Base-by-base conservation (phyloP, 2,888 invertebrate genomes). In the Micoletzkya japonica region DNA sequence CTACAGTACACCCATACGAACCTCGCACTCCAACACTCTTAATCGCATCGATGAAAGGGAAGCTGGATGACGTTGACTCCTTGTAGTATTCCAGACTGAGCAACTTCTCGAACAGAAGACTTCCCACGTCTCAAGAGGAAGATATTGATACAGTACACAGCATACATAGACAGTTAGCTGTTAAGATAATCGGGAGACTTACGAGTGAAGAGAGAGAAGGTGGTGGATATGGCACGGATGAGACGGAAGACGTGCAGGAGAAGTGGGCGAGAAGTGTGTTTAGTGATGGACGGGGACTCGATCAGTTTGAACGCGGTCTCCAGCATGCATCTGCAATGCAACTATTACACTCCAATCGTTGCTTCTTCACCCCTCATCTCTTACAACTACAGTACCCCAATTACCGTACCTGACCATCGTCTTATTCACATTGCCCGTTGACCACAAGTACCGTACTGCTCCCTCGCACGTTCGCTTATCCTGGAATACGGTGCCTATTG, bases 11-110 rank as follows among this genome's bases (percentile, higher is more conserved):
- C n/a, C n/a, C n/a, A n/a, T 44, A 14, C 10, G 44, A 14, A 44
- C 44, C 44, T 44, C 10, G 20, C 34, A 67, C 69, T 52, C 61
- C 68, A 10, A 70, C 68, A 6, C 44, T 57, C 26, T 76, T 70
- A 30, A 79, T 72, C 4, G 73, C 71, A n/a, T 76, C 77, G 20
- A 81, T 75, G 72, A 80, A 81, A 7, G 79, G 81, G 54, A 72
- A 81, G 26, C 60, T 57, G 2, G 72, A 73, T 1, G 73, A 56
- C 0, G 75, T 37, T 24, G 60, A 49, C 26, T 76, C 74, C 56
- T 52, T 58, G 60, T 72, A 58, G 64, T 73, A 78, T 17, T 73
- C 71, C 49, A 76, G 52, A 4, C 69, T 37, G 10, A 76, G 32
- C 6, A 76, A 70, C 60, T 76, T 73, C 28, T 71, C 71, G 54